phyloP scores from a whole-genome alignment of 1,140 invertebrate genomes.

The Babylonia areolata region DNA sequence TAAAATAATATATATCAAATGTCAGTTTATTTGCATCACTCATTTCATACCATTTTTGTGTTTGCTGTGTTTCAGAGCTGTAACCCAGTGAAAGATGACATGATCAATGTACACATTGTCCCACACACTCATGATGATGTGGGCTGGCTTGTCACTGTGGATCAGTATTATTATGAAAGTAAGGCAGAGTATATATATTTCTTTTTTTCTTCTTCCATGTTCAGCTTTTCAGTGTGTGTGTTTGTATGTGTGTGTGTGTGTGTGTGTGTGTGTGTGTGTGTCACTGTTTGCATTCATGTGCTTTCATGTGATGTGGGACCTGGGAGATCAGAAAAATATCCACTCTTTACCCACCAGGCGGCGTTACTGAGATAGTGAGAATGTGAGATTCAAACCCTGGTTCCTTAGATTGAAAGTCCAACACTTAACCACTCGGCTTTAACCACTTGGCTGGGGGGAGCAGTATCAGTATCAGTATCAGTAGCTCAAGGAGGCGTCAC shows the following conservation, averaged over 20 bases:
- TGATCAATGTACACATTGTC: constrained; percentile 81
- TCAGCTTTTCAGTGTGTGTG: not conserved
- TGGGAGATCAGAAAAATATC: too few species aligned
- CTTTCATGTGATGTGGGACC: too few species aligned
- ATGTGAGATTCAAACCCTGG: too few species aligned
- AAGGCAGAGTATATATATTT: not conserved
- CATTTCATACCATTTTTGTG: not conserved
- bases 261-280: not conserved
- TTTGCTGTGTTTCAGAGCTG: constrained; percentile 57
- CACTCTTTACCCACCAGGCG: too few species aligned
- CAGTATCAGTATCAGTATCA: too few species aligned
- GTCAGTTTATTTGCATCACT: too few species aligned
- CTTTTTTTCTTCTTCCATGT: not conserved
- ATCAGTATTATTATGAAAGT: constrained; percentile 85
- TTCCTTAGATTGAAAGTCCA: too few species aligned
- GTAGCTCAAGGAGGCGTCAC: too few species aligned
- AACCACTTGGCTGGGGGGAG: too few species aligned
- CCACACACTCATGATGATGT: constrained; percentile 88
- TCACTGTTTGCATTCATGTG: not conserved
- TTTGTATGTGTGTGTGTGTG: not conserved
- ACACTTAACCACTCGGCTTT: too few species aligned
- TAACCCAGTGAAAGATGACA: constrained; percentile 63
- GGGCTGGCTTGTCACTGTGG: constrained; percentile 93
- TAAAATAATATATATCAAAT: too few species aligned
- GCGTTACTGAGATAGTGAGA: too few species aligned